These are phyloP conservation scores for Lytechinus pictus DNA, from an alignment of 35 echinoderm and acorn worm species.

Conservation along the genomic window DNA sequence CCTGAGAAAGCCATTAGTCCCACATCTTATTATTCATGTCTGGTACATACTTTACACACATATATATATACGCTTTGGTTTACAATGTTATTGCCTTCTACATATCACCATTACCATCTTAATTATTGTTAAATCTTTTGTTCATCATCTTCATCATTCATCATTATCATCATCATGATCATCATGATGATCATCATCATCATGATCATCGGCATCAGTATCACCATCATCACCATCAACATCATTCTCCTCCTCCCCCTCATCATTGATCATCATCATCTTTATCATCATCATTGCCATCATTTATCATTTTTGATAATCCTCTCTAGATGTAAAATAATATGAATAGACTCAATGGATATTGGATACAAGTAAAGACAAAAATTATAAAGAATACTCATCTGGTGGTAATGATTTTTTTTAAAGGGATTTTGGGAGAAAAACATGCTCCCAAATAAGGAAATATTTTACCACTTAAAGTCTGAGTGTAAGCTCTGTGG, in stretches of 20 bases:
- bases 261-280: slow-evolving; percentile 24
- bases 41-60: not conserved
- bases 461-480: too few relatives aligned
- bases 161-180: not conserved
- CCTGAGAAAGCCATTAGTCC: not conserved
- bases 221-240: not conserved
- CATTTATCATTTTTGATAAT: not conserved
- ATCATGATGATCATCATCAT: slow-evolving; percentile 18
- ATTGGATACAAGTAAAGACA: too few relatives aligned
- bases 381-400: too few relatives aligned
- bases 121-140: not conserved
- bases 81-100: not conserved
- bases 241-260: not conserved
- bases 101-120: not conserved
- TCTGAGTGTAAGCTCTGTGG: too few relatives aligned
- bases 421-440: too few relatives aligned
- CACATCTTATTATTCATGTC: slow-evolving; percentile 3
- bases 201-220: not conserved
- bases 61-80: not conserved
- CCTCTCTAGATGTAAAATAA: too few relatives aligned
- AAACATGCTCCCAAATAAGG: too few relatives aligned
- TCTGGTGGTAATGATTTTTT: too few relatives aligned
- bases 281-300: slow-evolving; percentile 20
- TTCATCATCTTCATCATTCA: not conserved
- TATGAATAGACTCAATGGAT: too few relatives aligned